Percentiles rank a stretch among this genome's conserved stretches.
Evolutionary conservation across 2,113 vertebrate species (phyloP).

Genomic region (Solenodon paradoxus): DNA sequence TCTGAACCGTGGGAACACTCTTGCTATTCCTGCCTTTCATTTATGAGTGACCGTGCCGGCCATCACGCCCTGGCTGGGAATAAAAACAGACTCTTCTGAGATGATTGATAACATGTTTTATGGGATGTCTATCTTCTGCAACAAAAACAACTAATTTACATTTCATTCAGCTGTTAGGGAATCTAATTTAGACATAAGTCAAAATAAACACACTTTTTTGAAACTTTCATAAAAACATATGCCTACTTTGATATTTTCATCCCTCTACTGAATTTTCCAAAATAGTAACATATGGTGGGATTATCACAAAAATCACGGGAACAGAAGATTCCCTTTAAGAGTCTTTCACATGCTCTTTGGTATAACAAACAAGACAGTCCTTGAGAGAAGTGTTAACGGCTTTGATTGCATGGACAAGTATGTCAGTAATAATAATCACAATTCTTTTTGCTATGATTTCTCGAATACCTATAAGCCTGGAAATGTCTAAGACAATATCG

Average conservation of each 20-base stretch:
- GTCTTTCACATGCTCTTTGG: background rate
- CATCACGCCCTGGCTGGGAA: background rate
- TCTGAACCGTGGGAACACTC: background rate
- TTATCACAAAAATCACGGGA: conserved; percentile 62
- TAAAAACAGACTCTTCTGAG: background rate
- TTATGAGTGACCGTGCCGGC: fast-evolving
- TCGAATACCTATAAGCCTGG: background rate
- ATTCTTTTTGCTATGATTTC: background rate
- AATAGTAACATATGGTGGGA: conserved; percentile 71
- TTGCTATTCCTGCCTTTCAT: background rate
- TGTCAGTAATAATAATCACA: background rate
- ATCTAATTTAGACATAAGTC: conserved; percentile 72
- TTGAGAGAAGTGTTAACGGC: background rate
- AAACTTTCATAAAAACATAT: conserved; percentile 76
- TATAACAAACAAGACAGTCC: conserved; percentile 39
- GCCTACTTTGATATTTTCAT: conserved; percentile 74
- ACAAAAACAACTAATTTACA: conserved; percentile 72
- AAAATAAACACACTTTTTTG: conserved; percentile 73
- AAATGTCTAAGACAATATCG: background rate
- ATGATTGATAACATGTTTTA: conserved; percentile 68
- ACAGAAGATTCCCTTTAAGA: conserved; percentile 50
- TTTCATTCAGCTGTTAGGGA: conserved; percentile 67
- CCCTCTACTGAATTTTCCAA: conserved; percentile 56
- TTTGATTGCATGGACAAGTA: background rate
- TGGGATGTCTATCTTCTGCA: conserved; percentile 56